Evolutionary conservation across 2,888 invertebrate genomes (phyloP).

Genomic region (Drosophila meridiana): DNA sequence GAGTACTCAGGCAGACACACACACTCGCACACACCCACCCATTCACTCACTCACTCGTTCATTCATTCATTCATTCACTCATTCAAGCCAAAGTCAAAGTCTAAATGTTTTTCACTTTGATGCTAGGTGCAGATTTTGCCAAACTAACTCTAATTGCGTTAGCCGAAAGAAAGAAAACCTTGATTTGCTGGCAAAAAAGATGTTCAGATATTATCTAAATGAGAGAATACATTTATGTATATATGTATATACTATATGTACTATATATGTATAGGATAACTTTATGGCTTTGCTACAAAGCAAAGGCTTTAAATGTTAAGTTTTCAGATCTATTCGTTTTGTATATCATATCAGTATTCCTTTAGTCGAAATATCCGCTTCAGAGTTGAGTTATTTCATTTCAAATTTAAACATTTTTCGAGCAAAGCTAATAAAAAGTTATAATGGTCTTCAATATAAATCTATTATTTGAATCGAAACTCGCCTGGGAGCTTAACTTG

Average conservation of each 20-base stretch:
- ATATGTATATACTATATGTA: background rate
- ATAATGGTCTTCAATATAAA: too few species aligned
- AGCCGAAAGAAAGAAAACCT: slow-evolving; percentile 4
- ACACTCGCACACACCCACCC: slow-evolving; percentile 25
- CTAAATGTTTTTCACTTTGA: slow-evolving; percentile 7
- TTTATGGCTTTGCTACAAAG: background rate
- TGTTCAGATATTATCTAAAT: slow-evolving; percentile 2
- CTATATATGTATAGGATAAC: background rate
- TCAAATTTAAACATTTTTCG: background rate
- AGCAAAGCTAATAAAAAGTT: too few species aligned
- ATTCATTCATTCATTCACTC: slow-evolving; percentile 1
- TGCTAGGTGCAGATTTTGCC: slow-evolving; percentile 59
- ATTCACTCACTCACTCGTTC: slow-evolving; percentile 10
- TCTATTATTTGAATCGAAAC: too few species aligned
- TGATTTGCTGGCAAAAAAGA: background rate
- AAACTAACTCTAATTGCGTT: slow-evolving; percentile 49
- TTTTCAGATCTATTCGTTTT: background rate
- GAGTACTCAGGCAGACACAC: background rate
- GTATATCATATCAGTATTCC: background rate
- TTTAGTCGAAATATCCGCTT: background rate
- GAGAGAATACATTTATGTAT: background rate
- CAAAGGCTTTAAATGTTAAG: too few species aligned
- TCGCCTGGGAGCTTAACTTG: too few species aligned
- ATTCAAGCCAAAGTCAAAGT: slow-evolving; percentile 23
- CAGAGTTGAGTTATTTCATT: background rate